Evolutionary conservation across 2,113 vertebrate species (phyloP).

Genomic region (Macaca nemestrina): DNA sequence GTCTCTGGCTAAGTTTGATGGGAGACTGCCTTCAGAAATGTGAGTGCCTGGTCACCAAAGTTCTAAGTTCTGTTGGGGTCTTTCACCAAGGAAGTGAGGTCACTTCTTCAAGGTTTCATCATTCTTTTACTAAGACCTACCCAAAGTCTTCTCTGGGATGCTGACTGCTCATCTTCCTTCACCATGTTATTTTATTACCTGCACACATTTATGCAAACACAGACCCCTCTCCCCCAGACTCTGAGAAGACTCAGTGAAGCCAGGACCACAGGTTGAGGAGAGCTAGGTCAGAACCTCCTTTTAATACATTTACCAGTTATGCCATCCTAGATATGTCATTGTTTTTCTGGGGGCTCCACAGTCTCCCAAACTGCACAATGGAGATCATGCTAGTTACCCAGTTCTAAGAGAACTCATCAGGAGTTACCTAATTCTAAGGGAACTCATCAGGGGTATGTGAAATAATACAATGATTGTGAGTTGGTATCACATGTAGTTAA

Average conservation of each 20-base stretch:
- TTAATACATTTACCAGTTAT: background rate
- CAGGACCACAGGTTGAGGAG: background rate
- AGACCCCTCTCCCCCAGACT: background rate
- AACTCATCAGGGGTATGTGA: background rate
- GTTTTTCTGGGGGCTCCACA: background rate
- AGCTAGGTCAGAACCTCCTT: background rate
- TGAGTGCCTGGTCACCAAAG: background rate
- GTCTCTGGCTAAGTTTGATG: no score
- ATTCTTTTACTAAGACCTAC: background rate
- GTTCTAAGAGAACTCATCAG: background rate
- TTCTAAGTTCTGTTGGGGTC: background rate
- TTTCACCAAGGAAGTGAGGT: background rate
- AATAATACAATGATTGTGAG: background rate
- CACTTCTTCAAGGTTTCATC: background rate
- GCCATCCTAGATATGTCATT: background rate
- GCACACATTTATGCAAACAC: background rate
- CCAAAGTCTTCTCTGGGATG: background rate
- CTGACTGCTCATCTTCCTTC: background rate
- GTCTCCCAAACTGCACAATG: no score
- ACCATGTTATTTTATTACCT: background rate
- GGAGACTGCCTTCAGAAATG: background rate
- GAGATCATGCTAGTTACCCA: background rate
- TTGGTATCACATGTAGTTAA: background rate
- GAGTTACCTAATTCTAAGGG: background rate
- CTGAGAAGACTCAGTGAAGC: background rate